Evolutionary conservation across 2,888 invertebrate genomes (phyloP), one percentile per base, ranked within the genome.

Genomic region (Amblyjoppa fuscipennis): DNA sequence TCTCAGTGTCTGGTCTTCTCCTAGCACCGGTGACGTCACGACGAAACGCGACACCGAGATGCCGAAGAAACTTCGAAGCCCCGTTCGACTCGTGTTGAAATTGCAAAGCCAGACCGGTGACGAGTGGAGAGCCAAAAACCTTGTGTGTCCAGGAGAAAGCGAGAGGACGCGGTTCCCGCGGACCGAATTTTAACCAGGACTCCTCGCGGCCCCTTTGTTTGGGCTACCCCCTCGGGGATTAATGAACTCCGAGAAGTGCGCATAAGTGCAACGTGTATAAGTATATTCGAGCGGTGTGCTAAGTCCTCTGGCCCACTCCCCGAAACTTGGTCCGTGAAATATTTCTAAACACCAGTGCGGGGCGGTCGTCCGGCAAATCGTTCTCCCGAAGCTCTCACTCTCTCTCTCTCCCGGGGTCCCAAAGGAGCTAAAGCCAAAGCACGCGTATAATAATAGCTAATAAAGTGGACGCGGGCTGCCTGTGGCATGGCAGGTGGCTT

Each of bases 361-460:
- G 87, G 56, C 83, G 85, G 71, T 81, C 64, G 80, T 68, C 76
- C 82, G 79, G 79, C 75, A 85, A 85, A 85, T 80, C 85, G 85
- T 79, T 79, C 68, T 85, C 76, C 59, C 45, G 75, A 75, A 70
- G 74, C 64, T 81, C 77, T 68, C 73, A 66, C 74, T 28, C 59
- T n/a, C n/a, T 81, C 77, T 68, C 73, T 71, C 74, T 28, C 59
- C 53, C n/a, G 71, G 77, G 73, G 81, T 85, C 61, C 41, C 68
- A 51, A 80, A 70, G 74, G 56, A 78, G 68, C 68, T 61, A 83
- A 87, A 87, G 87, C 89, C 87, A 89, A 92, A 90, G 91, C 91
- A 90, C 90, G 91, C 90, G 91, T 92, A 91, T 93, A 93, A 93
- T 93, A 94, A 93, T 93, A 93, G 92, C 92, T 93, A 93, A 93